Base-by-base conservation (phyloP, 2,888 invertebrate genomes). In the Choristoneura rosaceana region DNA sequence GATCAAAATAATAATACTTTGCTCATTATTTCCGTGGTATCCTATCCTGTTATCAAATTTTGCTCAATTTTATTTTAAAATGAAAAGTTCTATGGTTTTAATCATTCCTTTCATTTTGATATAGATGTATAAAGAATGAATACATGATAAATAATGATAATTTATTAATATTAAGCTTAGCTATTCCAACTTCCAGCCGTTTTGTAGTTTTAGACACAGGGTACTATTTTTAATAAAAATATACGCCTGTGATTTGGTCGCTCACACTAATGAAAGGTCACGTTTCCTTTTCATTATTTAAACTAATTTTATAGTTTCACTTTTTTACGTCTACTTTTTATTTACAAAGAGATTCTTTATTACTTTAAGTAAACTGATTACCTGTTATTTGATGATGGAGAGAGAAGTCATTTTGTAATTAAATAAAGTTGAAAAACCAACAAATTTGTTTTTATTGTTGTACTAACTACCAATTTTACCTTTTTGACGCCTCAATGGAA, bases 191-290 rank as follows among this genome's bases (percentile, higher is more conserved):
- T 67, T 67, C 45, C 25, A 71, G 71, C 71, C 10, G 45, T 62
- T 55, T 34, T 25, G 8, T 7, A 55, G 74, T 75, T 77, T 82
- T 77, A 5, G 90, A 81, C 90, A 87, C 88, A 92, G 91, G 84
- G 90, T 90, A 88, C 75, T 82, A 84, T 91, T 92, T 91, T 90
- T 71, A 73, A 70, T 50, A 17, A 76, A 90, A 90, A 86, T 90
- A 82, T 88, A 87, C 88, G 79, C 80, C 88, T 91, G 91, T 91
- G 90, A 80, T 82, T 69, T 85, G 83, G 66, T 73, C 77, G 68
- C 87, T 75, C 78, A 81, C 80, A 76, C 76, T 78, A 79, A 81
- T 75, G 83, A 69, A 58, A 61, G 59, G 55, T 47, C 71, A 70
- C 62, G 33, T 69, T 33, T 60, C 47, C 52, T 67, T 52, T 74